Evolutionary conservation across 2,797 vertebrate species (phyloP), one percentile per base, ranked within the genome.

Genomic region (Halcyon badia): DNA sequence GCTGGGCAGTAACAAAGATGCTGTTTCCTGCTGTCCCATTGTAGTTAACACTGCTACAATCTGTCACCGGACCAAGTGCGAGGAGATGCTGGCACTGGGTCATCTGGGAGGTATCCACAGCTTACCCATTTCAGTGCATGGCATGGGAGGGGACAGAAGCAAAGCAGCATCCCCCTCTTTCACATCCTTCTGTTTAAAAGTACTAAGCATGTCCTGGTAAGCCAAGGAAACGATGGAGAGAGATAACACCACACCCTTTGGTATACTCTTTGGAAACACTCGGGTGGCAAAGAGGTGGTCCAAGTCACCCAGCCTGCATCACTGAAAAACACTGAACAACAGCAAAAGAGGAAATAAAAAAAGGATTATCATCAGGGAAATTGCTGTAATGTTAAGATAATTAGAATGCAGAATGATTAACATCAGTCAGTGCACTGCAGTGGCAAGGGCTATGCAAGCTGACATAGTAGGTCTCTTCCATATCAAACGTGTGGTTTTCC

Each of bases 331-430:
- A 77, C 58, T 57, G 91, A 97, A 95, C 70, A 94, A 65, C 92
- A 89, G 79, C 54, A 72, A 73, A 95, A 82, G 7, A 5, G 1
- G 6, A 30, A 30, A 1, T 3, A 6, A 5, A 13, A n/a, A n/a
- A 30, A 1, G 10, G 35, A 65, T 81, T 57, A 91, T 96, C 83
- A 87, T 94, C 89, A 91, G 83, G 96, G 84, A 97, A 96, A 96
- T 95, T 97, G 87, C 93, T 94, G 90, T 94, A 95, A 94, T 96
- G 85, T 89, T 96, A 71, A 94, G 93, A 94, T 95, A 96, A 97
- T 97, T 96, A 96, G 95, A 91, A 97, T 0, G 0, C 30, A 46
- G 90, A 96, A 93, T 89, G 83, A 96, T 93, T 94, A 96, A 90
- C 88, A 77, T 89, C 77, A 94, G 77, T 49, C 80, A 95, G 61